Conservation (phyloP, 1,140 invertebrate species). For the Solen grandis region DNA sequence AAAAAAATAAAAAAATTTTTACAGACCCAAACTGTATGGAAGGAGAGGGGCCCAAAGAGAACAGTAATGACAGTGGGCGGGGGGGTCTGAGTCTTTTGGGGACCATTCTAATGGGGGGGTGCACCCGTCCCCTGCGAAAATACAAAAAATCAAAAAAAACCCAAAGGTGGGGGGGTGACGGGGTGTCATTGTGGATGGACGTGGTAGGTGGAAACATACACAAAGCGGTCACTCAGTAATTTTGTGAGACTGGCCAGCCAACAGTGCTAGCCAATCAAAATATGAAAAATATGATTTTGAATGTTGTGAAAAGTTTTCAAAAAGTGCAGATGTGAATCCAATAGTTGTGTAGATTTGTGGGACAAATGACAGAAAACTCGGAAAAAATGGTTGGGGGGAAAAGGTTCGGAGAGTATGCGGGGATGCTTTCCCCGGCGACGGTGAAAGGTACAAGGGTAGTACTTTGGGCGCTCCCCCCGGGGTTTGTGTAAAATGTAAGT, state of each 20-base stretch:
- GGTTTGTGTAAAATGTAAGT: neutral
- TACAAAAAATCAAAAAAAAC: slow-evolving; percentile 27
- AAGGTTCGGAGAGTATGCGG: neutral
- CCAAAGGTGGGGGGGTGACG: slow-evolving; percentile 37
- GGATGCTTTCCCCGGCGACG: slow-evolving; percentile 8
- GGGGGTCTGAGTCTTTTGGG: slow-evolving; percentile 38
- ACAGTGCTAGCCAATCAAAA: slow-evolving; percentile 3
- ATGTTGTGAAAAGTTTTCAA: neutral
- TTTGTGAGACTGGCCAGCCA: neutral
- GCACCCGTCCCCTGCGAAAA: slow-evolving; percentile 31
- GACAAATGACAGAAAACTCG: slow-evolving; percentile 20
- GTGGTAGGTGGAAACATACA: slow-evolving; percentile 22
- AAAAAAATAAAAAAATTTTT: no score
- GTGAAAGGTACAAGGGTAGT: slow-evolving; percentile 28
- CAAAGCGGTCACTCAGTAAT: slow-evolving; percentile 21
- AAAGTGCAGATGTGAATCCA: slow-evolving; percentile 29
- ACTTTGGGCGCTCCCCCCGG: slow-evolving; percentile 32
- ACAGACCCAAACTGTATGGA: no score
- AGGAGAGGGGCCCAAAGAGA: neutral
- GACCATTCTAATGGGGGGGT: slow-evolving; percentile 29
- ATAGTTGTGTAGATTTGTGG: slow-evolving; percentile 50
- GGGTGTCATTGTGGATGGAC: slow-evolving; percentile 32
- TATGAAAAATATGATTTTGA: slow-evolving; percentile 19
- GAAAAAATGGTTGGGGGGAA: slow-evolving; percentile 7
- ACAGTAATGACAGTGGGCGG: slow-evolving; percentile 49